Evolutionary conservation across 2,888 invertebrate species (phyloP).

Genomic region (Epistrophella euchroma): DNA sequence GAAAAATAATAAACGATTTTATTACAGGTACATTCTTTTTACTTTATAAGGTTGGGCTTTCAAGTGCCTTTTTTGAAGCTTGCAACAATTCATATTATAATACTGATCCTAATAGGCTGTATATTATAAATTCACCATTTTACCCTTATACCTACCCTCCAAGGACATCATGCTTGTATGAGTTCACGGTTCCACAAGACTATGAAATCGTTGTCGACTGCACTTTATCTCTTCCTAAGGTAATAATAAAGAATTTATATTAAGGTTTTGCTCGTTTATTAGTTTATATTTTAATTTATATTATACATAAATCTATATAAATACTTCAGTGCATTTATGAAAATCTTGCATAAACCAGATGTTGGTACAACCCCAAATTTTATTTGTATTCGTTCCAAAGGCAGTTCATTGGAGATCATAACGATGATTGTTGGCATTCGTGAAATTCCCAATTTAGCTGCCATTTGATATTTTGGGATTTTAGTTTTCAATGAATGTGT

Average conservation of each 20-base stretch:
- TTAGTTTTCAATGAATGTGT: no score
- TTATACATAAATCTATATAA: no score
- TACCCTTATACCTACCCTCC: slow-evolving; percentile 80
- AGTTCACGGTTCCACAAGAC: slow-evolving; percentile 79
- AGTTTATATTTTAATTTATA: no score
- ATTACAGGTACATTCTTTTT: not conserved
- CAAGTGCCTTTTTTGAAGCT: slow-evolving; percentile 5
- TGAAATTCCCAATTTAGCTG: no score
- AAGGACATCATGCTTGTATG: slow-evolving; percentile 81
- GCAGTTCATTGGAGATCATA: no score
- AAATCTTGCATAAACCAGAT: no score
- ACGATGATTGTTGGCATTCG: no score
- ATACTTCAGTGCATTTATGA: no score
- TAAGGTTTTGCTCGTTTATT: not conserved
- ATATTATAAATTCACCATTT: slow-evolving; percentile 80
- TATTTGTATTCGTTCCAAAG: no score
- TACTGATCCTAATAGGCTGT: slow-evolving; percentile 67
- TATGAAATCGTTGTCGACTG: slow-evolving; percentile 79
- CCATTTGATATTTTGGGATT: no score
- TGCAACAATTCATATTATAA: slow-evolving; percentile 78
- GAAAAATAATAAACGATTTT: not conserved
- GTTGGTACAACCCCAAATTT: no score
- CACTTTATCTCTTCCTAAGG: slow-evolving; percentile 78
- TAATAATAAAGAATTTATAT: slow-evolving; percentile 58
- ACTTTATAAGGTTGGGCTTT: not conserved